Evolutionary conservation across 2,113 vertebrate species (phyloP), one percentile per base, ranked within the genome.

Genomic region (Neomonachus schauinslandi): DNA sequence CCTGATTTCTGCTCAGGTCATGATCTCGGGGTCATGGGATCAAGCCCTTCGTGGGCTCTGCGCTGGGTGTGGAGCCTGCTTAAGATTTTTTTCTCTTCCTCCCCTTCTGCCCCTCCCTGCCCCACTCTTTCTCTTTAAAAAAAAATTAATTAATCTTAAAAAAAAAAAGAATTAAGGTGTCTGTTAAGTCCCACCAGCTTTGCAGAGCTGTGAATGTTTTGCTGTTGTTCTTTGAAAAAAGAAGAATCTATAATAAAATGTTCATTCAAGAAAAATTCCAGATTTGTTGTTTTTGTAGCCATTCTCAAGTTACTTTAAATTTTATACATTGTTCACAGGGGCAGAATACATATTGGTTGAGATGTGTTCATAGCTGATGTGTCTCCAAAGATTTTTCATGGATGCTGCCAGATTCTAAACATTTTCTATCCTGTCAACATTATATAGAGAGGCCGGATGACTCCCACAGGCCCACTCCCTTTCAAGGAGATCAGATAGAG

Each of bases 371-470:
- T 22, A 98, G 98, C 79, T 98, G 99, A 98, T 99, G 99, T 93
- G 98, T 99, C 95, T 99, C 99, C 97, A 99, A 98, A 98, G 99
- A 99, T 98, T 99, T 89, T 97, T 99, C 99, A 99, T 99, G 97
- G 99, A 99, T 4, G 97, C 65, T 14, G 99, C 99, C 94, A 99
- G 99, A 85, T 99, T 99, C 97, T 99, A 98, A 63, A 99, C 98
- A 16, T 99, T 99, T 98, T 99, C 99, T 26, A 99, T 89, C 0
- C 99, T 99, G 36, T 99, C 99, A 0, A 99, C 99, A 13, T 99
- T 99, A 98, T 99, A 99, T 59, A 99, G 98, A 96, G 99, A 99
- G 5, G 98, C 99, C 59, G 99, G 99, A 99, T 99, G 95, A 99
- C 99, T 96, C 99, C 99, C 18, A 99, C 99, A n/a, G 99, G 99